A percentile compares a stretch with the other conserved stretches of the same genome.
Evolutionary conservation across 2,113 vertebrate genomes (phyloP).

Genomic region (Actinemys pallida): DNA sequence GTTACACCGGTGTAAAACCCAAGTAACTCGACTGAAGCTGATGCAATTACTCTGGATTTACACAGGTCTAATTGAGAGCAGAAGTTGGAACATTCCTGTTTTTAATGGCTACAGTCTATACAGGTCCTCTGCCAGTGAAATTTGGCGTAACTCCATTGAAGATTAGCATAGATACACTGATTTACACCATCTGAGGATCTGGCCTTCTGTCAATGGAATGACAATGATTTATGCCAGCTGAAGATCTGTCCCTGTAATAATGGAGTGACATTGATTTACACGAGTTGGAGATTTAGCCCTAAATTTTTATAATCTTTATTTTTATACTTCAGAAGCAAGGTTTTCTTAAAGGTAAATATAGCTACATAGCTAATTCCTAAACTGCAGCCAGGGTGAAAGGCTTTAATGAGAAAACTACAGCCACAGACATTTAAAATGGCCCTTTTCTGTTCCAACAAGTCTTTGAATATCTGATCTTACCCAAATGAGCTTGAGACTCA

Average conservation of each 20-base stretch:
- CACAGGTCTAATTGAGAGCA: neutral
- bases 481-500: neutral
- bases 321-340: neutral
- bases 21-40: neutral
- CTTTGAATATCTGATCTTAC: neutral
- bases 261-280: neutral
- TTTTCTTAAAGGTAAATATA: neutral
- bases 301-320: neutral
- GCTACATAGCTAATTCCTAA: neutral
- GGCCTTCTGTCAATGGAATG: neutral
- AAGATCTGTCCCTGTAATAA: neutral
- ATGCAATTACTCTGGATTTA: fast-evolving
- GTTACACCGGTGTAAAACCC: neutral
- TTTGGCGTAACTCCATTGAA: neutral
- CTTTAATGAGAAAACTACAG: neutral
- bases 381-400: neutral
- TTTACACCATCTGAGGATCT: neutral
- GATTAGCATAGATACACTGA: neutral
- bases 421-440: neutral
- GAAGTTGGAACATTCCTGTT: neutral
- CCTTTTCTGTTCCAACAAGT: too few species aligned
- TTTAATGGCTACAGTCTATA: neutral
- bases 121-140: neutral
- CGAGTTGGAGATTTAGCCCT: neutral
- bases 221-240: neutral